Evolutionary conservation across 2,797 vertebrate genomes (phyloP), one percentile per base, ranked within the genome.

Genomic region (Enoplosus armatus): DNA sequence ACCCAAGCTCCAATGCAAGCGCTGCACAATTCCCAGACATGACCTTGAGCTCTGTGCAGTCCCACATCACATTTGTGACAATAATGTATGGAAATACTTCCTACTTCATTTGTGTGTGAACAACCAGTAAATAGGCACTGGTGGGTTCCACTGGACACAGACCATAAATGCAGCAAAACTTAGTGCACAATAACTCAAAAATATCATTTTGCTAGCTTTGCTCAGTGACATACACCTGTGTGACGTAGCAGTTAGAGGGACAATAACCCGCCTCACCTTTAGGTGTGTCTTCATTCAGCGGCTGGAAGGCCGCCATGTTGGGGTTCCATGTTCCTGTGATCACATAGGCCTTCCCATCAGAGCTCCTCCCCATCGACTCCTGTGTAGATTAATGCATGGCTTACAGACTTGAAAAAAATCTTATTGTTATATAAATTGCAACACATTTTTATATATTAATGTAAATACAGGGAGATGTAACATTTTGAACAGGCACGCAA

Each of bases 281-380:
- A n/a, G 98, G 96, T 1, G 97, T 98, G 94, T 99, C 98, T 89
- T 99, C 98, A 74, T 99, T 99, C 78, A 99, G 96, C 0, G 90
- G 93, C 47, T 97, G 93, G 93, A 99, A 99, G 70, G 94, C 95
- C 2, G 96, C 91, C 48, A 90, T 94, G 80, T 97, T 99, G 27
- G 98, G 98, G 86, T 98, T 97, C 98, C 98, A 99, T 26, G 94
- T 97, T 73, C 98, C 98, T 31, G 97, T 98, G 86, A 99, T 99
- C 56, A 98, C 89, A 31, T 99, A 99, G 16, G 97, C 95, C 90
- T 98, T 98, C 41, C 97, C 97, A 85, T 99, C 98, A 41, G 91
- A 94, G 85, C 96, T 98, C 90, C 98, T 99, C 27, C 97, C 98
- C 98, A 99, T 99, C 11, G 97, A 98, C 79, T 99, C 98, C 98